Evolutionary conservation across 1,140 invertebrate species (phyloP), one percentile per base, ranked within the genome.

Genomic region (Megalopta genalis): DNA sequence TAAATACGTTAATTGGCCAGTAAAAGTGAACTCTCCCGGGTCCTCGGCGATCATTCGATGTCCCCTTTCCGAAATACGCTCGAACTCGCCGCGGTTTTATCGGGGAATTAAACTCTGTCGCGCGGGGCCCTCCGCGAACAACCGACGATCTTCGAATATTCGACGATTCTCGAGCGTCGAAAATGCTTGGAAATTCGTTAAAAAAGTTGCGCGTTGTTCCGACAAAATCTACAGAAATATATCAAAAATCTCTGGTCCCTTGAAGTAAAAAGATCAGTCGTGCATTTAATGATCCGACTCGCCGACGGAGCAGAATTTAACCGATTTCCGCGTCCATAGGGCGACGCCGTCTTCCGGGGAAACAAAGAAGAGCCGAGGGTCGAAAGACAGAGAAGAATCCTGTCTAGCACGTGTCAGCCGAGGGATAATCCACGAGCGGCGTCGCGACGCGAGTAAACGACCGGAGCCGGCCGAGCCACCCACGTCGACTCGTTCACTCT

Each of bases 401-500:
- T 67, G 62, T 73, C 63, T 79, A 73, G 62, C 49, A 65, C 52
- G 63, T 42, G 63, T 27, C 64, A 25, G 39, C 25, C 62, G 18
- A 12, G 7, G 63, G 77, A 78, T 79, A 79, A 74, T 79, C 77
- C 77, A 64, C 39, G 70, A 73, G 37, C 67, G 77, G 54, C 60
- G 66, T 70, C 77, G 27, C 70, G 52, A 79, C 77, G 27, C 70
- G 52, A 79, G 77, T 73, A 74, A 79, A 79, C 70, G 70, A 79
- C 77, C 71, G 73, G 62, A 79, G 27, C 63, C 77, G 70, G 23
- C 21, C 37, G 46, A 73, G 63, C 77, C 77, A 79, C 77, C 77
- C 77, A 79, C 77, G 77, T 79, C 25, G 77, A 74, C 69, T 74
- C 39, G 77, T 79, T 72, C 63, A 74, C 77, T 79, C 77, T 73